These are phyloP conservation scores for Peromyscus nudipes DNA, from an alignment of 2,797 vertebrate species.

Conservation along the genomic window DNA sequence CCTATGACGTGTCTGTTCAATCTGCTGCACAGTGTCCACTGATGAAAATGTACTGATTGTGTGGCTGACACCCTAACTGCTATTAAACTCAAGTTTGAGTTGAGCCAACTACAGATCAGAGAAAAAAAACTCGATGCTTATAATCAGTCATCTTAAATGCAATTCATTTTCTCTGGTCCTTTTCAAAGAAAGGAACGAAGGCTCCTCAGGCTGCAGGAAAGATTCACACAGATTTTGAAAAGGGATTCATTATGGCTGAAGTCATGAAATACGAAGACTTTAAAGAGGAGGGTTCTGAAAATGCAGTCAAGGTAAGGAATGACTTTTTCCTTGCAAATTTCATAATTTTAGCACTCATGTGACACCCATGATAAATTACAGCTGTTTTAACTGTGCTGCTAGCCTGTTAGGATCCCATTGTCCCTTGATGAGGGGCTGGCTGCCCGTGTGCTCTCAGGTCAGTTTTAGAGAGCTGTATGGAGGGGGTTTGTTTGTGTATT, in stretches of 20 bases:
- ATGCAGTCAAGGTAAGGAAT: conserved; percentile 94
- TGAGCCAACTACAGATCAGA: conserved; percentile 82
- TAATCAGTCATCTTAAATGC: conserved; percentile 93
- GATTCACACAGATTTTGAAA: conserved; percentile 96
- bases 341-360: background rate
- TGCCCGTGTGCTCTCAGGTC: conserved; percentile 35
- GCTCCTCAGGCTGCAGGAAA: conserved; percentile 96
- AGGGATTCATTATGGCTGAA: conserved; percentile 98
- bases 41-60: conserved; percentile 84
- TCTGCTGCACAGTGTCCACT: conserved; percentile 84
- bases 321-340: conserved; percentile 61
- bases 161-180: conserved; percentile 91
- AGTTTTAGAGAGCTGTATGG: conserved; percentile 32
- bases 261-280: conserved; percentile 99
- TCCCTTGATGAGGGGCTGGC: conserved; percentile 1
- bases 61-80: conserved; percentile 80
- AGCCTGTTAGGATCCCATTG: background rate
- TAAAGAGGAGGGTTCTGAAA: conserved; percentile 97
- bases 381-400: background rate
- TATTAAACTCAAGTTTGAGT: conserved; percentile 85
- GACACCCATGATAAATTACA: conserved; percentile 7
- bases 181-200: conserved; percentile 95
- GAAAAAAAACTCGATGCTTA: conserved; percentile 85
- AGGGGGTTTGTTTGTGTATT: background rate
- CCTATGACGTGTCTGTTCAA: conserved; percentile 90